These are phyloP conservation scores for Diadumene lineata DNA, from an alignment of 92 coral and sea anemone species.

Conservation along the genomic window DNA sequence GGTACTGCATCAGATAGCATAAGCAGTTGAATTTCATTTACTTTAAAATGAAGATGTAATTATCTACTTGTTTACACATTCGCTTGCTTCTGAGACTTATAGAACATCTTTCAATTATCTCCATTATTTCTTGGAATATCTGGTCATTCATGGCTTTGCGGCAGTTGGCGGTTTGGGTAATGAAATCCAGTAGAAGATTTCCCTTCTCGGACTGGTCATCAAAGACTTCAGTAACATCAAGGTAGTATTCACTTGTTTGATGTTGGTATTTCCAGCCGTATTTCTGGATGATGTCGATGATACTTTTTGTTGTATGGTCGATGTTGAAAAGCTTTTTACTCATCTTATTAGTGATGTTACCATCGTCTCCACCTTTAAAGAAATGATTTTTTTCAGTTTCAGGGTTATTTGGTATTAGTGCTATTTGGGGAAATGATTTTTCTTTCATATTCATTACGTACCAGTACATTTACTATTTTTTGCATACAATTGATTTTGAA, in stretches of 20 bases:
- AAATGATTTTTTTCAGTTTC: too few species aligned
- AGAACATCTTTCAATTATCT: background rate
- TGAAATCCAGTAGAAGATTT: background rate
- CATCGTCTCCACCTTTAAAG: too few species aligned
- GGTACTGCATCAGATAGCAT: too few species aligned
- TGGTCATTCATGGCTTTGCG: background rate
- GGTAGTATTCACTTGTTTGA: background rate
- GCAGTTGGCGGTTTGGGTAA: background rate
- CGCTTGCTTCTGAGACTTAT: background rate
- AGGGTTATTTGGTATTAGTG: too few species aligned
- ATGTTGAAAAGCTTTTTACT: background rate
- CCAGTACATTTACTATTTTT: too few species aligned
- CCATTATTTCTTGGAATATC: background rate
- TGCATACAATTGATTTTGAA: too few species aligned
- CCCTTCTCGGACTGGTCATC: background rate
- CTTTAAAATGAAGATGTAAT: background rate
- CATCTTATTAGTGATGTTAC: too few species aligned
- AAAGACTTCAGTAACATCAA: background rate
- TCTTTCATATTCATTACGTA: too few species aligned
- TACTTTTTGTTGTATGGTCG: background rate
- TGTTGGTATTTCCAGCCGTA: conserved; percentile 4
- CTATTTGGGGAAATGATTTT: too few species aligned
- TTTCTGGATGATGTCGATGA: background rate
- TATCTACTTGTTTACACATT: background rate
- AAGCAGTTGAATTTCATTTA: too few species aligned